A percentile compares a stretch with the other conserved stretches of the same genome.
phyloP scores from a whole-genome alignment of 2,113 vertebrate species.

The Pristiophorus japonicus region DNA sequence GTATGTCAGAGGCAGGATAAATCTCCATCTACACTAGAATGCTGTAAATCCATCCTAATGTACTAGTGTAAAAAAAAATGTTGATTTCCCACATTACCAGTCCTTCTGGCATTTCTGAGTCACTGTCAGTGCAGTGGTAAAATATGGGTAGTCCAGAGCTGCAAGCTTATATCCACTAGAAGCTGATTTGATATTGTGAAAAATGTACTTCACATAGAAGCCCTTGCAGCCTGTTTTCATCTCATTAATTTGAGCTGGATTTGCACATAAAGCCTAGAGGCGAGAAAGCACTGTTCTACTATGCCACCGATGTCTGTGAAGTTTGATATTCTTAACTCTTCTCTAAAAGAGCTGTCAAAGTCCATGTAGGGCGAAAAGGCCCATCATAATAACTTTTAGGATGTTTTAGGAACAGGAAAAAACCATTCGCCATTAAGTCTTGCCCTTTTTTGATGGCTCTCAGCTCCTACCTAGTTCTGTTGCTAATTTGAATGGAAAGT shows the following conservation, averaged over 20 bases:
- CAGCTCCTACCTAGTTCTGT: background rate
- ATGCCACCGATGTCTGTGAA: background rate
- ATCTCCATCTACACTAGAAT: background rate
- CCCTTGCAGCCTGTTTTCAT: background rate
- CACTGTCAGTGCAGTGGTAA: background rate
- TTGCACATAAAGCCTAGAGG: background rate
- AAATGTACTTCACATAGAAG: background rate
- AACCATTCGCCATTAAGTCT: background rate
- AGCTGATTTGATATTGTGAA: background rate
- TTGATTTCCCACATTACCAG: background rate
- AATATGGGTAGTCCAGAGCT: background rate
- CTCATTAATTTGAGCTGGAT: background rate
- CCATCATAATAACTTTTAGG: too few relatives aligned
- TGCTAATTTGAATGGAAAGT: constrained; percentile 3
- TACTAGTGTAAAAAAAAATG: background rate
- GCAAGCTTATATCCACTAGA: background rate
- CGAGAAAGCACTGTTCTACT: background rate
- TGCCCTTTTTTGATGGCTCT: background rate
- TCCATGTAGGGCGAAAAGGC: too few relatives aligned
- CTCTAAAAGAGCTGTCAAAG: background rate
- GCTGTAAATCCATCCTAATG: background rate
- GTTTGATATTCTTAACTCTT: background rate
- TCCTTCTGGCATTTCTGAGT: background rate
- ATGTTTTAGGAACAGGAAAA: background rate
- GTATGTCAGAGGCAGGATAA: background rate